A percentile compares a stretch with the other conserved stretches of the same genome.
Evolutionary conservation across 2,797 vertebrate species (phyloP).

Genomic region (Enteromius anoplus): DNA sequence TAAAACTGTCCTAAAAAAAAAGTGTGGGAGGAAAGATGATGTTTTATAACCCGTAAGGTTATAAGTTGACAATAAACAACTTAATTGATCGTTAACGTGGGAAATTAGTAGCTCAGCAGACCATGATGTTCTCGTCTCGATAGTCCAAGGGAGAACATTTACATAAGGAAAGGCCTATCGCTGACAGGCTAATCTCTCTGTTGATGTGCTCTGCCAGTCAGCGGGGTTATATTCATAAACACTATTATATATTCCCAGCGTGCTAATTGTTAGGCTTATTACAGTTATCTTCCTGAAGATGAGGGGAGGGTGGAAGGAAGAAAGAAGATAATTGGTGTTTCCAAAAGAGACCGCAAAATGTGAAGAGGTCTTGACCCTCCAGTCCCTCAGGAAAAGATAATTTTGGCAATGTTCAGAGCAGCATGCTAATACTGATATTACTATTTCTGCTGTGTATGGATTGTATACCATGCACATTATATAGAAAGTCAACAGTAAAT

Average conservation of each 20-base stretch:
- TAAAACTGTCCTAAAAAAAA: neutral
- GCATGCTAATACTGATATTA: neutral
- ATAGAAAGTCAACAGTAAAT: neutral
- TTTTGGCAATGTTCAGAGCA: neutral
- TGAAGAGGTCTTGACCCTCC: conserved; percentile 8
- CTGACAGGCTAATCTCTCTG: conserved; percentile 22
- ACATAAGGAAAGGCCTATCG: neutral
- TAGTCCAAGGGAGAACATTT: conserved; percentile 17
- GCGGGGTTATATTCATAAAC: conserved; percentile 38
- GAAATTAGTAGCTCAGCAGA: conserved; percentile 20
- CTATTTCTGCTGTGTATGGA: neutral
- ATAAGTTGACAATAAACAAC: neutral
- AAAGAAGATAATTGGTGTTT: conserved; percentile 23
- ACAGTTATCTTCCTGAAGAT: conserved; percentile 29
- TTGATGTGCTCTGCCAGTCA: conserved; percentile 42
- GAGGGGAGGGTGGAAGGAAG: neutral
- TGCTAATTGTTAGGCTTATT: conserved; percentile 11
- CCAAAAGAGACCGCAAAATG: neutral
- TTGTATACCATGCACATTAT: neutral
- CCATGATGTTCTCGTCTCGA: neutral
- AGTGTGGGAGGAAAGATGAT: neutral
- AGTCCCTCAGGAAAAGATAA: neutral
- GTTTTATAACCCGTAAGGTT: neutral
- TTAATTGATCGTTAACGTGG: neutral
- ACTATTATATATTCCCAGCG: conserved; percentile 21